A percentile compares a stretch with the other conserved stretches of the same genome.
phyloP scores from a whole-genome alignment of 2,797 vertebrate genomes.

The Centroberyx gerrardi region DNA sequence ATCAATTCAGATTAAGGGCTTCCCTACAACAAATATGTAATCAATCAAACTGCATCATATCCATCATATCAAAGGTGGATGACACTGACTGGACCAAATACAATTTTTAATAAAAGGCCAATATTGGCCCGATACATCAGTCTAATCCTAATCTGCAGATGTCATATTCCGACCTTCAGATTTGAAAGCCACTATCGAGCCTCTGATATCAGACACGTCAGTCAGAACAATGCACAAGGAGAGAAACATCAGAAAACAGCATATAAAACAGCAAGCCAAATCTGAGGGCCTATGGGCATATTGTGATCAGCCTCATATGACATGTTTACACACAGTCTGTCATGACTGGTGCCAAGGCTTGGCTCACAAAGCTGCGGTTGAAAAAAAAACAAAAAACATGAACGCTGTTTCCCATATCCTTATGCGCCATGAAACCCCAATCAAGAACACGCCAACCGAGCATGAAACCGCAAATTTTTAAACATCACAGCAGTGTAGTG shows the following conservation, averaged over 20 bases:
- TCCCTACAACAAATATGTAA: too few relatives aligned
- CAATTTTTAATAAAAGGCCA: too few relatives aligned
- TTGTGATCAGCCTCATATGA: slow-evolving; percentile 33
- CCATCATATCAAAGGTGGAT: too few relatives aligned
- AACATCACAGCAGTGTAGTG: slow-evolving; percentile 40
- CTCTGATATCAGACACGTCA: neutral
- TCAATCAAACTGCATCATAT: too few relatives aligned
- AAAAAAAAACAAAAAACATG: slow-evolving; percentile 39
- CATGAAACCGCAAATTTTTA: slow-evolving; percentile 36
- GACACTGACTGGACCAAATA: too few relatives aligned
- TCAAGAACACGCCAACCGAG: slow-evolving; percentile 27
- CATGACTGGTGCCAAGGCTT: slow-evolving; percentile 3
- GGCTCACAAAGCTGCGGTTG: slow-evolving; percentile 14
- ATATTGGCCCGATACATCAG: too few relatives aligned
- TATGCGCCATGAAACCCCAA: slow-evolving; percentile 31
- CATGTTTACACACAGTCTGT: slow-evolving; percentile 54
- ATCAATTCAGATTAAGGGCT: too few relatives aligned
- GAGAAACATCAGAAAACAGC: slow-evolving; percentile 11
- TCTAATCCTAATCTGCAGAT: too few relatives aligned
- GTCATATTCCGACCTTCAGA: too few relatives aligned
- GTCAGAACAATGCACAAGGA: neutral
- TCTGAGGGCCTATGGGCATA: neutral
- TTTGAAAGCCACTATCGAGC: neutral
- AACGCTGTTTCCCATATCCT: slow-evolving; percentile 38
- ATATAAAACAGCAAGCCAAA: slow-evolving; percentile 5